Base-by-base conservation (phyloP, 2,797 vertebrate genomes). In the Paratrypauchen microcephalus region DNA sequence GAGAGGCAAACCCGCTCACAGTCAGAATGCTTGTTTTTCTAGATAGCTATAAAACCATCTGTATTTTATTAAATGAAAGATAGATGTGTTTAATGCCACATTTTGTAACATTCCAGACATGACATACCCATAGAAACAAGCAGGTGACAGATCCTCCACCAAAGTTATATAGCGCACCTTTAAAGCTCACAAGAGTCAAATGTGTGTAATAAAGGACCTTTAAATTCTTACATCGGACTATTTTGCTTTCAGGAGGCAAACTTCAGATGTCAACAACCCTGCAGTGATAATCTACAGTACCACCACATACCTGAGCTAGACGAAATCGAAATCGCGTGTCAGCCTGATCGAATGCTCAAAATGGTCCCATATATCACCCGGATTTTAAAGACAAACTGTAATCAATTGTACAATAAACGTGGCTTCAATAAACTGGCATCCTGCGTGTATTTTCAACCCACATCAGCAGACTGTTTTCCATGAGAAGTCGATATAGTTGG, bases 391-490 rank as follows among this genome's bases (percentile, higher is more conserved):
- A 71, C 74, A 75, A 58, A 50, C 30, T 36, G 52, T 54, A 47
- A 76, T 73, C 61, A 66, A 59, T 68, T 61, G 63, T 68, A 41
- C 6, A 55, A 58, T 61, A 70, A 69, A 68, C 55, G 56, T 60
- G 41, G 24, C 64, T 66, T 71, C 64, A 68, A 57, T 76, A 47
- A 67, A 68, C 24, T 18, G 16, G 54, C 48, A 70, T 77, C 47
- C 32, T 48, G 55, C 45, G 36, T 32, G 24, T 80, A 30, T 56
- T 48, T 66, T 64, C 21, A 39, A 57, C 1, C 39, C 41, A 56
- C 55, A 47, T 12, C 48, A 55, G 60, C 26, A 2, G n/a, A 30
- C 62, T 15, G 24, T 62, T 65, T 69, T 65, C 69, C 66, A 70
- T 21, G 30, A 50, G 57, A 69, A 47, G 24, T 72, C 26, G 4